Evolutionary conservation across 2,113 vertebrate species (phyloP).

Genomic region (Chaenogobius annularis): DNA sequence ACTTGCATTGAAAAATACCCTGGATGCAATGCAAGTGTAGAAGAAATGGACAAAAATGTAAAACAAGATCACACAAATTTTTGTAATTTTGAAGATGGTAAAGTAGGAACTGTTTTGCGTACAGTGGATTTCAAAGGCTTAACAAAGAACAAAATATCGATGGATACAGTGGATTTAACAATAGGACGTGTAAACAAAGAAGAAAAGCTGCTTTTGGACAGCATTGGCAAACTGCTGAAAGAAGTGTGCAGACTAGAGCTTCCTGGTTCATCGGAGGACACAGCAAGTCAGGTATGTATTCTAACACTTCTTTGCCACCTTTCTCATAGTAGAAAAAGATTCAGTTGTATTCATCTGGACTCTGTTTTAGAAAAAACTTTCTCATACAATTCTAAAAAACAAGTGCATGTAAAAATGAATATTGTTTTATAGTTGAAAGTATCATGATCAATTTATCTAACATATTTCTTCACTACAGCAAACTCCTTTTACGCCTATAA

Average conservation of each 20-base stretch:
- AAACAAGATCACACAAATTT: constrained; percentile 17
- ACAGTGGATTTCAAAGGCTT: constrained; percentile 5
- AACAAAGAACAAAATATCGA: constrained; percentile 10
- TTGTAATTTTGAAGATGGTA: constrained; percentile 18
- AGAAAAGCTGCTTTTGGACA: neutral
- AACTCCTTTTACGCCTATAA: neutral
- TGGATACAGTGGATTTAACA: neutral
- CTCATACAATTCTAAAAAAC: no score
- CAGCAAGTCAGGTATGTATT: constrained; percentile 35
- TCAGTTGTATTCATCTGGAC: no score
- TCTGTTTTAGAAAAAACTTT: no score
- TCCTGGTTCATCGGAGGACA: constrained; percentile 15
- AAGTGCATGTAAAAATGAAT: no score
- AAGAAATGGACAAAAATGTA: constrained; percentile 16
- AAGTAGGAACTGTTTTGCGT: constrained; percentile 4
- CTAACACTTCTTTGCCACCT: neutral
- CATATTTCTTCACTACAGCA: neutral
- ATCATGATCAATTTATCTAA: no score
- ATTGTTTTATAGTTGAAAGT: no score
- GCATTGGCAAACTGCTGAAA: neutral
- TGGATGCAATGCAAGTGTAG: constrained; percentile 2
- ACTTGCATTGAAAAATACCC: neutral
- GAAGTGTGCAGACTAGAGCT: constrained; percentile 1
- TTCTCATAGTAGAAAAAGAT: no score
- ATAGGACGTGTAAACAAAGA: neutral